Conservation (phyloP, 2,797 vertebrate species). For the Sciaenops ocellatus region DNA sequence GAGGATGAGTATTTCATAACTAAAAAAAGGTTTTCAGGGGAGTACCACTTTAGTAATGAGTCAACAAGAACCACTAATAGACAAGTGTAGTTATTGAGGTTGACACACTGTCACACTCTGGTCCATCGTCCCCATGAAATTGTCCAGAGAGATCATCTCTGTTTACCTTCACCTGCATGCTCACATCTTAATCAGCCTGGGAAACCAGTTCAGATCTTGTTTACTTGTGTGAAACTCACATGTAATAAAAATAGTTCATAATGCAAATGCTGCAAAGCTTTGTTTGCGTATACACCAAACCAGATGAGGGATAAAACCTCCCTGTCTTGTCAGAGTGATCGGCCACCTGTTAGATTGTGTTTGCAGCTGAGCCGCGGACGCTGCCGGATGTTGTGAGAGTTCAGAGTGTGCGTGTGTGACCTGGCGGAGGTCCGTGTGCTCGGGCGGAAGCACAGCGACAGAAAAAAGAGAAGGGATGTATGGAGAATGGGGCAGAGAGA, state of each 20-base stretch:
- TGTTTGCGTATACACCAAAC: not conserved
- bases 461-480: constrained; percentile 52
- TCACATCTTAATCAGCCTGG: not conserved
- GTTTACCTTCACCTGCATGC: not conserved
- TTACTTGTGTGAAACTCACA: too few relatives aligned
- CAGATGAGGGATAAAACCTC: not conserved
- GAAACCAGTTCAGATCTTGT: not conserved
- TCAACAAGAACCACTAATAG: not conserved
- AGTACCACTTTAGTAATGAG: not conserved
- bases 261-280: constrained; percentile 9
- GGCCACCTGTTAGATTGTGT: constrained; percentile 51
- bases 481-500: constrained; percentile 57
- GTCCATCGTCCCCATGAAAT: not conserved
- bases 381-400: constrained; percentile 38
- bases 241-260: not conserved
- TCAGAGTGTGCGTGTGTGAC: constrained; percentile 37
- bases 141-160: not conserved
- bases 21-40: not conserved
- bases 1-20: not conserved
- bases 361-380: constrained; percentile 26
- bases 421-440: constrained; percentile 55
- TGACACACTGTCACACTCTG: not conserved
- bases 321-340: constrained; percentile 16
- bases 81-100: not conserved
- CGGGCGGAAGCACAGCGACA: constrained; percentile 60